phyloP scores from a whole-genome alignment of 1,140 invertebrate species.

The Lethocerus indicus region DNA sequence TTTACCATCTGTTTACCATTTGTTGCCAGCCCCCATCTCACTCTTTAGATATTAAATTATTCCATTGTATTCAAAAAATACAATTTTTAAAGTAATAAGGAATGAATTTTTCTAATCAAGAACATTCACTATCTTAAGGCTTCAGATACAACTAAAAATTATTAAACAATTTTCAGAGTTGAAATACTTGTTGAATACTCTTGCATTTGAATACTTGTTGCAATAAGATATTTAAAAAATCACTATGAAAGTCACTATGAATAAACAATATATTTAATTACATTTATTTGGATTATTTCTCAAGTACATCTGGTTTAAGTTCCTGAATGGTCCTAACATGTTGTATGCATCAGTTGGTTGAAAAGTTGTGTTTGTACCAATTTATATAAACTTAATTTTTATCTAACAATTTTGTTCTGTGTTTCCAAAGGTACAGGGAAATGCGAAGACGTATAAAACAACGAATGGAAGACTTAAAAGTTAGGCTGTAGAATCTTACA shows the following conservation, averaged over 20 bases:
- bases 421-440: conserved; percentile 40
- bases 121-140: not conserved
- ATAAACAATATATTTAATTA: not conserved
- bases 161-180: too few relatives aligned
- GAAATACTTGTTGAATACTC: too few relatives aligned
- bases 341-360: not conserved
- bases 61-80: not conserved
- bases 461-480: conserved; percentile 54
- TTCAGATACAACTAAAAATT: too few relatives aligned
- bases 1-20: conserved; percentile 1
- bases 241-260: not conserved
- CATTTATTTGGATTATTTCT: not conserved
- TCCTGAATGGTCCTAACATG: not conserved
- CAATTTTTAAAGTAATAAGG: not conserved
- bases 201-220: too few relatives aligned
- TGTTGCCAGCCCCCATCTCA: too few relatives aligned
- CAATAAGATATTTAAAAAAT: too few relatives aligned
- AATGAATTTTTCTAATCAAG: not conserved
- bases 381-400: not conserved
- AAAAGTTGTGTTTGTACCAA: not conserved
- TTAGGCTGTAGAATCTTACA: conserved; percentile 40
- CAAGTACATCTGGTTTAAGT: not conserved
- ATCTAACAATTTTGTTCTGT: too few relatives aligned
- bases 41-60: not conserved
- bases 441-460: conserved; percentile 44